phyloP scores from a whole-genome alignment of 2,113 vertebrate species.

The Mobula birostris region DNA sequence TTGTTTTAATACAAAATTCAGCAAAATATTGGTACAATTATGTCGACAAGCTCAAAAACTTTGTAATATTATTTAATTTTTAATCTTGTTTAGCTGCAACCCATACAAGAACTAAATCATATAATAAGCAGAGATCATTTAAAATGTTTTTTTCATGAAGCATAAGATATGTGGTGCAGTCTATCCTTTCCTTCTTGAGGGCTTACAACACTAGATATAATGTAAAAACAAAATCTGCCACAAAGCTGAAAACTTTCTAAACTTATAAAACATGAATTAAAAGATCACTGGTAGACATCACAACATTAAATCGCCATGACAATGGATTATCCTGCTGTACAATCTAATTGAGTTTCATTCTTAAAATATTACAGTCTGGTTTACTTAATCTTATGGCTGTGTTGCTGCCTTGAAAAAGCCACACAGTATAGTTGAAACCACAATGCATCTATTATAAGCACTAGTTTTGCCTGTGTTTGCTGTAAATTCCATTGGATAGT shows the following conservation, averaged over 20 bases:
- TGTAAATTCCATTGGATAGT: neutral
- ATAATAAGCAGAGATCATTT: neutral
- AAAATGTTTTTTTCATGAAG: neutral
- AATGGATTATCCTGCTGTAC: neutral
- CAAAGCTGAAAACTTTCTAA: neutral
- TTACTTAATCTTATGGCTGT: neutral
- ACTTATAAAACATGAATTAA: neutral
- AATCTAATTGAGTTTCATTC: neutral
- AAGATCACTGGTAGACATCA: neutral
- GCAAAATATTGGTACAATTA: neutral
- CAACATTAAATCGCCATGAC: neutral
- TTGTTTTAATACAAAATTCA: neutral
- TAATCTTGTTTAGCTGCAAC: neutral
- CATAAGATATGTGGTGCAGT: neutral
- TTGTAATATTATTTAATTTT: neutral
- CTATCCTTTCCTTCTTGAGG: neutral
- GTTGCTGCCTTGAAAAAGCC: neutral
- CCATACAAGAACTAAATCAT: neutral
- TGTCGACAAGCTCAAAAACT: neutral
- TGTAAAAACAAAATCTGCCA: neutral
- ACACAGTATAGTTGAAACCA: neutral
- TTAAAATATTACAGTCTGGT: neutral
- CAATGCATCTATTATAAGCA: neutral
- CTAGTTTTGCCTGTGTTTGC: neutral
- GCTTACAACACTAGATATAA: neutral